A percentile compares a stretch with the other conserved stretches of the same genome.
Conservation (phyloP, 2,797 vertebrate species). For the Gambusia yucatana region DNA sequence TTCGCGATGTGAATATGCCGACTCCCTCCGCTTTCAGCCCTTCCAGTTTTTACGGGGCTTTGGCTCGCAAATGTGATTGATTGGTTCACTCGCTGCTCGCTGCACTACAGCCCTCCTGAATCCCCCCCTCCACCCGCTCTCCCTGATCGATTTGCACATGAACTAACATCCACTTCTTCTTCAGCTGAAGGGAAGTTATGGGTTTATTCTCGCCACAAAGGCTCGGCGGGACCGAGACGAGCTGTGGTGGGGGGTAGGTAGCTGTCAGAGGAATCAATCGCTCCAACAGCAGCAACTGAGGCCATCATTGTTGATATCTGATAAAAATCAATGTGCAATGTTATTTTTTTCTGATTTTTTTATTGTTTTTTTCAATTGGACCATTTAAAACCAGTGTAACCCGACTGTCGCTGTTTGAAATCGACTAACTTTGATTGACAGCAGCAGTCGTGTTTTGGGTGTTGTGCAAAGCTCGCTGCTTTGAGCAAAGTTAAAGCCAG, state of each 20-base stretch:
- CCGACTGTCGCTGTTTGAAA: neutral
- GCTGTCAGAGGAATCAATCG: constrained; percentile 7
- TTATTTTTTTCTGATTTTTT: neutral
- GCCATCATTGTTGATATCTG: constrained; percentile 2
- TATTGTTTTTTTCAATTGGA: neutral
- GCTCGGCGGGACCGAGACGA: neutral
- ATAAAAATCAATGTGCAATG: neutral
- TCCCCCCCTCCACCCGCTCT: neutral
- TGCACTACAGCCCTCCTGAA: neutral
- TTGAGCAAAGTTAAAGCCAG: neutral
- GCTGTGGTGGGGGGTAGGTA: neutral
- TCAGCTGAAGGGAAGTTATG: neutral
- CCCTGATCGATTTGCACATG: neutral
- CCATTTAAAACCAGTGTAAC: neutral
- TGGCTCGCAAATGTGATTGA: neutral
- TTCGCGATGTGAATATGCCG: neutral
- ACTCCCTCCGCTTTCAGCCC: neutral
- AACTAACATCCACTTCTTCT: neutral
- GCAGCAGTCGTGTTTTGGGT: constrained; percentile 4
- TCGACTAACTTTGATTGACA: neutral
- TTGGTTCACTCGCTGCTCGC: neutral
- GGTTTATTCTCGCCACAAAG: constrained; percentile 14
- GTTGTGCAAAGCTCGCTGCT: neutral
- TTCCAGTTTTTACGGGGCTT: neutral
- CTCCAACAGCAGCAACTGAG: neutral